A percentile compares a stretch with the other conserved stretches of the same genome.
These are phyloP conservation scores for Bembecia ichneumoniformis DNA, from an alignment of 2,888 invertebrate genomes.

Conservation along the genomic window DNA sequence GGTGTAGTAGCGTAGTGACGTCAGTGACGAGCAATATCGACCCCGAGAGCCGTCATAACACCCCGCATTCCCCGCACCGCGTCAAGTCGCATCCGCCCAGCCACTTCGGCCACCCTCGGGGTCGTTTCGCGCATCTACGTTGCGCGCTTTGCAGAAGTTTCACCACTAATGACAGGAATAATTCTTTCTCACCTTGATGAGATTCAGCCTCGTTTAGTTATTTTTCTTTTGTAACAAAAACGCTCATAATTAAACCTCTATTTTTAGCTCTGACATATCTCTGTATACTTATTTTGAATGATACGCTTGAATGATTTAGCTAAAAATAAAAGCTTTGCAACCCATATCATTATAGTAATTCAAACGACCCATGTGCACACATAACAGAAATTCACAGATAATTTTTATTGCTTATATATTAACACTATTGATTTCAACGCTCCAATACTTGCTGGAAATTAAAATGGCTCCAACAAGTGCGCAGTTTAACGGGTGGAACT, in stretches of 20 bases:
- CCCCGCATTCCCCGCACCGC: constrained; percentile 21
- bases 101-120: constrained; percentile 12
- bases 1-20: constrained; percentile 71
- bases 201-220: constrained; percentile 18
- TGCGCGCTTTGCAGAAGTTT: constrained; percentile 55
- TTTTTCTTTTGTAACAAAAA: too few relatives aligned
- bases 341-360: too few relatives aligned
- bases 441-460: too few relatives aligned
- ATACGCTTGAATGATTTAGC: too few relatives aligned
- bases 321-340: too few relatives aligned
- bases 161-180: constrained; percentile 50
- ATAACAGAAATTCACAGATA: too few relatives aligned
- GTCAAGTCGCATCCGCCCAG: constrained; percentile 11
- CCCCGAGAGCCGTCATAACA: constrained; percentile 61
- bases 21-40: constrained; percentile 61
- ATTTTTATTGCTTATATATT: too few relatives aligned
- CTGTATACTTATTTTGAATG: too few relatives aligned
- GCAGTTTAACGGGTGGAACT: constrained; percentile 30
- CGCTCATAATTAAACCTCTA: too few relatives aligned
- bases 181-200: constrained; percentile 36
- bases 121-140: constrained; percentile 47
- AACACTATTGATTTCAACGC: too few relatives aligned
- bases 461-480: constrained; percentile 26
- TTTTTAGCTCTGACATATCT: too few relatives aligned
- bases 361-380: too few relatives aligned